A percentile compares a stretch with the other conserved stretches of the same genome.
phyloP scores from a whole-genome alignment of 2,113 vertebrate species.

The Mesembrinibis cayennensis region DNA sequence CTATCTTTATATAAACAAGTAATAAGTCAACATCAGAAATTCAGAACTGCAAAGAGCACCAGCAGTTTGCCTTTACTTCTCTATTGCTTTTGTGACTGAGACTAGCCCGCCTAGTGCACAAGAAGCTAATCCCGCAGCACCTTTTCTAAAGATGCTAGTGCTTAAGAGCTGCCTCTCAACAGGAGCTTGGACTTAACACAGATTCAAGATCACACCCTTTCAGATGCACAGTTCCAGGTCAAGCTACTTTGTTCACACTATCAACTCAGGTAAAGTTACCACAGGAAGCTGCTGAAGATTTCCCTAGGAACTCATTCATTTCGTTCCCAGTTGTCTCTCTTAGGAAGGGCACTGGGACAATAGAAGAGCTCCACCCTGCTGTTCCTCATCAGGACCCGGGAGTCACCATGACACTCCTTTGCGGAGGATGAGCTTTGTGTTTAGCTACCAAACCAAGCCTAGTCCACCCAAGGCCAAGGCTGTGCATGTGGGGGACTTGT shows the following conservation, averaged over 20 bases:
- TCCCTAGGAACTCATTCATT: neutral
- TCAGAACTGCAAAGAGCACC: neutral
- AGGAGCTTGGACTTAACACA: neutral
- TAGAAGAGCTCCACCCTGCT: neutral
- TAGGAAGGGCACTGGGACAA: neutral
- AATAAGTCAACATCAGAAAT: neutral
- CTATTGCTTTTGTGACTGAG: neutral
- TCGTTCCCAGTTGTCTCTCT: neutral
- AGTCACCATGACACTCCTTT: neutral
- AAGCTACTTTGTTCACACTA: neutral
- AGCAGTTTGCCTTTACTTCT: neutral
- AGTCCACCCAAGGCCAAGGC: neutral
- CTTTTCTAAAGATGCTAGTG: neutral
- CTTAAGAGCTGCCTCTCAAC: neutral
- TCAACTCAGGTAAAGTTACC: neutral
- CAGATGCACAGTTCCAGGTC: neutral
- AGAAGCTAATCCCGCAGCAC: neutral
- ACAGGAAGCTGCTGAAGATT: neutral
- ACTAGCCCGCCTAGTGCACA: neutral
- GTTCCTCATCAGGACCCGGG: neutral
- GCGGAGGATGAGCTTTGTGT: neutral
- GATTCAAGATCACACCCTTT: neutral
- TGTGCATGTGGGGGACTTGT: accelerated
- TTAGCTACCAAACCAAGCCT: neutral
- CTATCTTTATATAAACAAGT: neutral